phyloP scores from a whole-genome alignment of 1,140 invertebrate genomes.

The Holcopasites calliopsidis region DNA sequence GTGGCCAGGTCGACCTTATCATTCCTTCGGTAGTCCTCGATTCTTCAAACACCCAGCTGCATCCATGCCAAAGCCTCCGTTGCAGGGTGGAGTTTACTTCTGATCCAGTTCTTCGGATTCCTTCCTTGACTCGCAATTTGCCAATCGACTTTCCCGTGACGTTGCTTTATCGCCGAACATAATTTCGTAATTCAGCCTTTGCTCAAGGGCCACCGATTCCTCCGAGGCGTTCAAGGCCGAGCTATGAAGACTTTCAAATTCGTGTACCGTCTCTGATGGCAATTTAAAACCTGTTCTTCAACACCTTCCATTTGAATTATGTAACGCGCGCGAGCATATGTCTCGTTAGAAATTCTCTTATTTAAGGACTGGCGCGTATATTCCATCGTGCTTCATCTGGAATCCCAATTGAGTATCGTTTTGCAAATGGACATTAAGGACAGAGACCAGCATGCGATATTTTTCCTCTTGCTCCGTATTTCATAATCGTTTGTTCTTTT shows the following conservation, averaged over 20 bases:
- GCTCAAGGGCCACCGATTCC: constrained; percentile 8
- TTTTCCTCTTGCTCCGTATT: no score
- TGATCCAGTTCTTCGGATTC: constrained; percentile 9
- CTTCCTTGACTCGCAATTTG: neutral
- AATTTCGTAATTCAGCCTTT: constrained; percentile 34
- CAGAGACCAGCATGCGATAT: no score
- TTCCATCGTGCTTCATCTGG: no score
- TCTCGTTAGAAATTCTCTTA: no score
- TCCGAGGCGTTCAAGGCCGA: constrained; percentile 31
- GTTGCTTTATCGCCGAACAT: neutral
- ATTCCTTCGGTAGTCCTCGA: constrained; percentile 11
- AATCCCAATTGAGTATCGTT: no score
- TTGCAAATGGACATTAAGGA: no score
- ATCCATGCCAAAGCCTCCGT: neutral
- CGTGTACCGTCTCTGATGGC: constrained; percentile 15
- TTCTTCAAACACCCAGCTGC: constrained; percentile 9
- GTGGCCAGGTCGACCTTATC: constrained; percentile 27
- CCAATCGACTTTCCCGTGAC: constrained; percentile 16
- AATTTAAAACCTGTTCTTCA: constrained; percentile 38
- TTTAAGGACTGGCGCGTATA: no score
- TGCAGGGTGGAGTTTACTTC: no score
- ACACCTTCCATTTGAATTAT: no score
- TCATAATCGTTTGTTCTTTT: no score
- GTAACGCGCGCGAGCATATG: no score
- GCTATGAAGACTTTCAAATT: constrained; percentile 4